Base-by-base conservation (phyloP, 2,113 vertebrate genomes). In the Eretmochelys imbricata region DNA sequence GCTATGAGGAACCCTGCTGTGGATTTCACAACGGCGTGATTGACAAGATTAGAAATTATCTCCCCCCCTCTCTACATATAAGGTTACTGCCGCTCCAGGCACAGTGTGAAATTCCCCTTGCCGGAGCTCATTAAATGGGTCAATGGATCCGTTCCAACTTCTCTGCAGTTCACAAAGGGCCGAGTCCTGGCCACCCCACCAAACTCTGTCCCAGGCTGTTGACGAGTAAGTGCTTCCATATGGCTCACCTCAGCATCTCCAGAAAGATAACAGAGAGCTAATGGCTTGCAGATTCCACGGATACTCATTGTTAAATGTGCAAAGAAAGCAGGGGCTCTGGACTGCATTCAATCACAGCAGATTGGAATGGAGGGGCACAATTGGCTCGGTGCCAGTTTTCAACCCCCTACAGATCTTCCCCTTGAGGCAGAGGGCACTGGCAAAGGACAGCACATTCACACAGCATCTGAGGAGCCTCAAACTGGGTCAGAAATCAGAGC, bases 41-140 rank as follows among this genome's bases (percentile, higher is more conserved):
- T 98, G 97, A 98, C 97, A 98, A 97, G 97, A 97, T 93, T 97
- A 94, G 95, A 90, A 97, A 95, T 96, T 96, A 97, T 95, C 93
- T 94, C 92, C 95, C 97, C 97, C 94, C 96, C 95, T 92, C 91
- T 81, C 94, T 88, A 88, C 97, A 94, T 97, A 95, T 97, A 97
- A 97, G 95, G 97, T 97, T 98, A 96, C 97, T 96, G 95, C 97
- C 10, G 97, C 97, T 97, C 93, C 94, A 95, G 97, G 97, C 97
- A 96, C 97, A 97, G 97, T 97, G 97, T 97, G 97, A 98, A 97
- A 98, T 97, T 97, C 97, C 97, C 97, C 96, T 98, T 93, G 96
- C 97, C 92, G 97, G 97, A 97, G 97, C 97, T 97, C 97, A 97
- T 98, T 98, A 98, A 97, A 97, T 97, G 97, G 97, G 97, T 97